phyloP scores from a whole-genome alignment of 2,113 vertebrate genomes.

The Peromyscus californicus region DNA sequence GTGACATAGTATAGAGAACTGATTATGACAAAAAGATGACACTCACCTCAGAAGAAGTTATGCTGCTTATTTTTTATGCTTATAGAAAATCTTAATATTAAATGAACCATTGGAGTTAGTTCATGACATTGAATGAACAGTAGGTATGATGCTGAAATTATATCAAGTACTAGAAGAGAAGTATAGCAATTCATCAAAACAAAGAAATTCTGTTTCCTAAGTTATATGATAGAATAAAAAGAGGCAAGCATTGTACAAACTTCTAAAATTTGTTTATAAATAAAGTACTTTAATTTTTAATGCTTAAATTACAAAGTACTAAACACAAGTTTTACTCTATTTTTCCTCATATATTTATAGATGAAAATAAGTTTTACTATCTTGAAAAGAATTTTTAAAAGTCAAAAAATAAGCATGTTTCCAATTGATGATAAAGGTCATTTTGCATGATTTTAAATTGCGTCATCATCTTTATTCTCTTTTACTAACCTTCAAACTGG shows the following conservation, averaged over 20 bases:
- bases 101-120: background rate
- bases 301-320: conserved; percentile 8
- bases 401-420: background rate
- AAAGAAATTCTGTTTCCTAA: background rate
- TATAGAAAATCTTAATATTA: background rate
- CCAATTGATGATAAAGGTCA: conserved; percentile 16
- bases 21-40: background rate
- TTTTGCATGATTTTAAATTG: background rate
- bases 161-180: background rate
- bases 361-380: conserved; percentile 32
- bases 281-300: background rate
- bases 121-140: background rate
- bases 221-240: background rate
- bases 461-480: background rate
- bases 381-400: conserved; percentile 51
- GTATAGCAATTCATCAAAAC: background rate
- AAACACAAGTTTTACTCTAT: conserved; percentile 2
- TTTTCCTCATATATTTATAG: conserved; percentile 23
- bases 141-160: background rate
- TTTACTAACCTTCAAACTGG: background rate
- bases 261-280: background rate
- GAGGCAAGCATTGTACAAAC: conserved; percentile 8
- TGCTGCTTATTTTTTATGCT: background rate
- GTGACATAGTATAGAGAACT: background rate
- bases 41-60: background rate